These are phyloP conservation scores for Phataginus tetradactyla DNA, from an alignment of 2,797 vertebrate genomes.

Conservation along the genomic window DNA sequence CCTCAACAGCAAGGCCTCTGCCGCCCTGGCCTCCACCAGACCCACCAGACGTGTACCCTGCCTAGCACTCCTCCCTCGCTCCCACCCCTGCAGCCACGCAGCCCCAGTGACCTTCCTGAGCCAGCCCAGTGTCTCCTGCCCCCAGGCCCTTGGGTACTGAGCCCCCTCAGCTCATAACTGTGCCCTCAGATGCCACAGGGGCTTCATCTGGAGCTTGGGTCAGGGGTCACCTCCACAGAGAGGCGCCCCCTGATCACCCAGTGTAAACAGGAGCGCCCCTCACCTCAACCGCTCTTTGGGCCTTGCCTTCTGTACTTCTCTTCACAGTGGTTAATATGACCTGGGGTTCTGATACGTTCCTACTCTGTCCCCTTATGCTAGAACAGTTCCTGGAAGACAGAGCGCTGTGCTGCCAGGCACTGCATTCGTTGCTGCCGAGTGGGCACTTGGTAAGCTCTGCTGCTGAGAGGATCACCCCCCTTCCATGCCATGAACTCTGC, in stretches of 20 bases:
- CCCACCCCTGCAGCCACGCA: not conserved
- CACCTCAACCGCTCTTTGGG: accelerated
- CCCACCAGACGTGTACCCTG: not conserved
- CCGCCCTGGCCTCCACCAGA: not conserved
- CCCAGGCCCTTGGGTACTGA: not conserved
- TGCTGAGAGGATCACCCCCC: too few species aligned
- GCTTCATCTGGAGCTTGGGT: not conserved
- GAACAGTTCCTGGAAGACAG: not conserved
- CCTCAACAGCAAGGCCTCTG: not conserved
- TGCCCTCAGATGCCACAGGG: not conserved
- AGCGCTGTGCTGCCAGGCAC: not conserved
- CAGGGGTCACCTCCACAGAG: not conserved
- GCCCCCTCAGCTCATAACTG: not conserved
- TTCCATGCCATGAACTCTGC: not conserved
- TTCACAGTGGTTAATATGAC: not conserved
- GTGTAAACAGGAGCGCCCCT: not conserved
- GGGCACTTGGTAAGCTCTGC: too few species aligned
- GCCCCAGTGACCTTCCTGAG: not conserved
- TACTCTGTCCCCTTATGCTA: not conserved
- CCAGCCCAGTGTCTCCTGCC: not conserved
- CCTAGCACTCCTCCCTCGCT: accelerated
- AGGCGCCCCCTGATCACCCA: not conserved
- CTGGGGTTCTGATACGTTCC: too few species aligned
- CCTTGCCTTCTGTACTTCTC: not conserved
- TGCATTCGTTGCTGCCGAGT: too few species aligned